Evolutionary conservation across 2,888 invertebrate species (phyloP), one percentile per base, ranked within the genome.

Genomic region (Augiades crinisus): DNA sequence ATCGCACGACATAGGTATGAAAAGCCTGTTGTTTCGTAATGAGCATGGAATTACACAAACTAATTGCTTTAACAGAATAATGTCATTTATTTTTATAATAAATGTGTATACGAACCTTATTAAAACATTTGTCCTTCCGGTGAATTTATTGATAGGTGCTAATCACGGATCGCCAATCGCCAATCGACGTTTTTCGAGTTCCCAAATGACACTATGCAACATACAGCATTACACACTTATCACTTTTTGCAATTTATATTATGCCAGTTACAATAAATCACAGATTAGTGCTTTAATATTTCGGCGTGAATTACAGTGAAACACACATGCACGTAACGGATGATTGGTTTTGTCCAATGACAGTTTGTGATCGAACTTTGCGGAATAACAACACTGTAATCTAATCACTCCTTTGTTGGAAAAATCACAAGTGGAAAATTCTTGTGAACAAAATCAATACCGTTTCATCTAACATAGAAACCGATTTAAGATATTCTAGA

Each of bases 51-150:
- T 44, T 56, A 51, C 46, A 54, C 47, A 34, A 33, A 33, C 19
- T 33, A 14, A 30, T 12, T 5, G 30, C 4, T 40, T 47, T 55
- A 44, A 47, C 27, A 60, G 56, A 60, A 51, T 53, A 58, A 55
- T 47, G 49, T 61, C 12, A 43, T 17, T 37, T 27, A n/a, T n/a
- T n/a, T n/a, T n/a, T n/a, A n/a, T 37, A 64, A 60, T 66, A 56
- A 56, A 62, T 59, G 67, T 59, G 62, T 67, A 74, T 61, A 68
- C 80, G 60, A 75, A 87, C 87, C 86, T 85, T 83, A 86, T 79
- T 81, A 83, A 81, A 85, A 78, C 87, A 88, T 88, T 87, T 78
- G 81, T 79, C 80, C 79, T 81, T 82, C 79, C 79, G 78, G 78
- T 78, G 76, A 75, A 67, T 73, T 61, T 59, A 64, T n/a, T 64